Evolutionary conservation across 2,113 vertebrate species (phyloP).

Genomic region (Sakesphorus luctuosus): DNA sequence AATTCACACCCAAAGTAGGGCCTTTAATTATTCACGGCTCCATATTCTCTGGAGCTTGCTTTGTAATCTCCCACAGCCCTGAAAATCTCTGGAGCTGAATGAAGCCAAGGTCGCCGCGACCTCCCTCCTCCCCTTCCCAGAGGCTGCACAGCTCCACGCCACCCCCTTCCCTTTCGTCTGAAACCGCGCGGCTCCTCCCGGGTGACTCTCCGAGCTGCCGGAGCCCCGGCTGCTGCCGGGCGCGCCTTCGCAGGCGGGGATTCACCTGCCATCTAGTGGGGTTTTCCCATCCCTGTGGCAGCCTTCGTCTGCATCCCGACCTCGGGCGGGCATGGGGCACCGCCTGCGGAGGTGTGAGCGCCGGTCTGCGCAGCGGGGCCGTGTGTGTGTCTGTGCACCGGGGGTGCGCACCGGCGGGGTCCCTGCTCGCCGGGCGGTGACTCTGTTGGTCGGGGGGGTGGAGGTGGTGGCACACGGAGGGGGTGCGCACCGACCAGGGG

Average conservation of each 20-base stretch:
- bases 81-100: not conserved
- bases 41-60: not conserved
- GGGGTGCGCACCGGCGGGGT: no score
- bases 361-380: not conserved
- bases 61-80: no score
- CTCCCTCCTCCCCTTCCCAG: not conserved
- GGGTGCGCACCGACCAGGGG: not conserved
- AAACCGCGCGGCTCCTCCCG: not conserved
- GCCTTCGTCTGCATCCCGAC: not conserved
- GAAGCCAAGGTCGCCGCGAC: not conserved
- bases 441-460: no score
- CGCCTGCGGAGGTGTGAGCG: not conserved
- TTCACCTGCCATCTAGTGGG: not conserved
- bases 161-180: not conserved
- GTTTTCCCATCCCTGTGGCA: not conserved
- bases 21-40: not conserved
- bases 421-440: no score
- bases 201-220: rapidly evolving
- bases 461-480: no score
- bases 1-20: not conserved
- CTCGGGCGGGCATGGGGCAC: rapidly evolving
- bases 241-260: rapidly evolving
- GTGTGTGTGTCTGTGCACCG: not conserved
- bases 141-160: not conserved
- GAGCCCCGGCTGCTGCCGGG: not conserved